These are phyloP conservation scores for Upupa epops DNA, from an alignment of 2,113 vertebrate genomes.

Conservation along the genomic window DNA sequence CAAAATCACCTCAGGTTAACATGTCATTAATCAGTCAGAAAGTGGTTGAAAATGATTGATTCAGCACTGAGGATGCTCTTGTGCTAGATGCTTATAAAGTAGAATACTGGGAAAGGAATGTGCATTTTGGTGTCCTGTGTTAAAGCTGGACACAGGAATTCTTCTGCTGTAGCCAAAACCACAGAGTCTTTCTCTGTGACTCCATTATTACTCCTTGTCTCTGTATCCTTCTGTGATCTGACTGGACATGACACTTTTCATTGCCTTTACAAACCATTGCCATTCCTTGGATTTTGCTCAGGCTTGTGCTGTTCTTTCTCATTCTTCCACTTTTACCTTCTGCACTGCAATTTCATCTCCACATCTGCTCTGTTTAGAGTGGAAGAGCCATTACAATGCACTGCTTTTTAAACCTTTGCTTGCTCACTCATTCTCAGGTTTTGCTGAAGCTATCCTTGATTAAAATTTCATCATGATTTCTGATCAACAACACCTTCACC, in stretches of 20 bases:
- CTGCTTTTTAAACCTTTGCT: not conserved
- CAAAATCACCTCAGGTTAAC: not conserved
- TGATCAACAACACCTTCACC: not conserved
- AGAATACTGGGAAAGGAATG: not conserved
- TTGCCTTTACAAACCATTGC: not conserved
- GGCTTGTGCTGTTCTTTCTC: not conserved
- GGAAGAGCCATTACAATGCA: not conserved
- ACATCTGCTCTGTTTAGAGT: not conserved
- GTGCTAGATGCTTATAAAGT: not conserved
- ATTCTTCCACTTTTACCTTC: not conserved
- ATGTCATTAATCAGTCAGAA: constrained; percentile 10
- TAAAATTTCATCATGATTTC: not conserved
- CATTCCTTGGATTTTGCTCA: not conserved
- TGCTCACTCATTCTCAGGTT: rapidly evolving
- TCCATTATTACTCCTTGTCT: not conserved
- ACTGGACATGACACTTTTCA: not conserved
- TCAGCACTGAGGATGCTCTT: not conserved
- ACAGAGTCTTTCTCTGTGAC: not conserved
- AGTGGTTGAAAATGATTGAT: not conserved
- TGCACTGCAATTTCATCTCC: not conserved
- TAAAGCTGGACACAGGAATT: not conserved
- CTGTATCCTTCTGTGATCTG: not conserved
- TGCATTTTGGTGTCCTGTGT: not conserved
- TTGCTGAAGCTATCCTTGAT: not conserved
- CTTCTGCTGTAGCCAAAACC: not conserved